phyloP scores from a whole-genome alignment of 2,888 invertebrate genomes.

The Malthinus flaveolus region DNA sequence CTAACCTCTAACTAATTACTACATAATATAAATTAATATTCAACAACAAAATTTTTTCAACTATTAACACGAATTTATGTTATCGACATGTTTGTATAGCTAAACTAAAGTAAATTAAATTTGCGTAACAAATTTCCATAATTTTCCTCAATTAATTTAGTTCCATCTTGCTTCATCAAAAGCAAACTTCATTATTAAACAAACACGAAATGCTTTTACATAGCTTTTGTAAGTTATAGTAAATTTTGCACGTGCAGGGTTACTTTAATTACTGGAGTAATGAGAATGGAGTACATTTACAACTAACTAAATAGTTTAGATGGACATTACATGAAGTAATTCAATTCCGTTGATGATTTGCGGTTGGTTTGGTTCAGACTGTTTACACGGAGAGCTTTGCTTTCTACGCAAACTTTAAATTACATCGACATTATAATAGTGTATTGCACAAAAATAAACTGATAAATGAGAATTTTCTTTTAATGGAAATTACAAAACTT shows the following conservation, averaged over 20 bases:
- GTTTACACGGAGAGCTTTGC: slow-evolving; percentile 16
- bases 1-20: no score
- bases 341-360: slow-evolving; percentile 19
- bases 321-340: slow-evolving; percentile 23
- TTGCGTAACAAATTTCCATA: neutral
- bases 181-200: neutral
- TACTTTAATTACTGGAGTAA: slow-evolving; percentile 29
- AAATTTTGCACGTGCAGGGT: slow-evolving; percentile 19
- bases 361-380: slow-evolving; percentile 22
- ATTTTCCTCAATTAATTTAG: neutral
- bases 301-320: slow-evolving; percentile 14
- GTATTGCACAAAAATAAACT: neutral
- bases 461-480: neutral
- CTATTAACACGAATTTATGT: neutral
- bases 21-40: no score
- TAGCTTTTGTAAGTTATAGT: slow-evolving; percentile 3
- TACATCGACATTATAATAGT: neutral
- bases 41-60: no score
- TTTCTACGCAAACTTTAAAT: slow-evolving; percentile 15
- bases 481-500: neutral
- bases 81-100: slow-evolving; percentile 1
- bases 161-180: neutral
- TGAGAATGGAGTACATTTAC: slow-evolving; percentile 22
- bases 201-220: neutral
- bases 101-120: slow-evolving; percentile 10